Evolutionary conservation across 2,113 vertebrate genomes (phyloP), one percentile per base, ranked within the genome.

Genomic region (Shinisaurus crocodilurus): DNA sequence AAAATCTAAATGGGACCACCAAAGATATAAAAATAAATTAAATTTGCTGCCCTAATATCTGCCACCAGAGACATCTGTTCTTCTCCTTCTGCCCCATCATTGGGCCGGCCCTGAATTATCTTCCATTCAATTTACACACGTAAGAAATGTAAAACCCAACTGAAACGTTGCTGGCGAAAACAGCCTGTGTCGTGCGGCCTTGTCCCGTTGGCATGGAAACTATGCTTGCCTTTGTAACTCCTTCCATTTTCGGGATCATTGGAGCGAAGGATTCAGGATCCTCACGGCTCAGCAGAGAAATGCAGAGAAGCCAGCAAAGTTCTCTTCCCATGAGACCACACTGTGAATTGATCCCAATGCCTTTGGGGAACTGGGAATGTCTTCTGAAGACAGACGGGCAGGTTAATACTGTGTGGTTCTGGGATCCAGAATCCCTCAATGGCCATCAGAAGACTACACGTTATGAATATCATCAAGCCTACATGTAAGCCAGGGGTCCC

Each of bases 121-220:
- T 88, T 32, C 60, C n/a, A 12, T 80, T 80, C 57, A 12, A 37
- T 69, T 87, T 65, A 12, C 57, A 76, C 85, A 43, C 15, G 25
- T 32, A 67, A 5, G 67, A 13, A 65, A 63, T 67, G 75, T 16
- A 43, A 79, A 80, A 88, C 57, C 45, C 29, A 43, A 77, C 1
- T 10, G 27, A 77, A 87, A 40, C 13, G 3, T 60, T n/a, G 9
- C 37, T 18, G 10, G 74, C 32, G 37, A n/a, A 77, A 87, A 45
- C 50, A 43, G 85, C n/a, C 70, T 32, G 15, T 77, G 72, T 57
- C 15, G 1, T 43, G 86, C 8, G 9, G 29, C 86, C 86, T 77
- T 23, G 37, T 79, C 74, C 75, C 20, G 87, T 88, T 69, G 87
- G 76, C 87, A 88, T 88, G 60, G 87, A 88, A 88, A 88, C 87